Percentiles rank a stretch among this genome's conserved stretches.
phyloP scores from a whole-genome alignment of 2,797 vertebrate species.

The Champsocephalus esox region DNA sequence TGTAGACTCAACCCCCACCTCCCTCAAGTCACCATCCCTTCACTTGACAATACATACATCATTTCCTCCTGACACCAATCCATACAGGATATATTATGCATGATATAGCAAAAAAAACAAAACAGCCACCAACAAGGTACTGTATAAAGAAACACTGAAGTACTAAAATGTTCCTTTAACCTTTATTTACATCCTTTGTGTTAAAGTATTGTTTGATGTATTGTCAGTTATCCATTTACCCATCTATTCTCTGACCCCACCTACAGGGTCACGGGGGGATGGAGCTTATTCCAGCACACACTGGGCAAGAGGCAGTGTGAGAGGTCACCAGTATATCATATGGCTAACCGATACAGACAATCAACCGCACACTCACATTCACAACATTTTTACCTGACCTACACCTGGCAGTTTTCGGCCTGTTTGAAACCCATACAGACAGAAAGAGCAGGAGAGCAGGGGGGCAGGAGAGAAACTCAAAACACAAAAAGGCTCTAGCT shows the following conservation, averaged over 20 bases:
- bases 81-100: constrained; percentile 53
- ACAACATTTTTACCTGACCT: neutral
- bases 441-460: neutral
- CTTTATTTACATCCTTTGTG: constrained; percentile 8
- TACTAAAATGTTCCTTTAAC: constrained; percentile 8
- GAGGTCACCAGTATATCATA: constrained; percentile 13
- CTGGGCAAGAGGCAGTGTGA: neutral
- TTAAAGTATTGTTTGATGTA: constrained; percentile 12
- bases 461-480: neutral
- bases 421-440: constrained; percentile 10
- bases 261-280: constrained; percentile 7
- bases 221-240: constrained; percentile 23
- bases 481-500: constrained; percentile 7
- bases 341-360: neutral
- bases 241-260: constrained; percentile 11
- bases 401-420: constrained; percentile 11
- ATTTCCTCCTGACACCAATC: constrained; percentile 66
- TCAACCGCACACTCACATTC: constrained; percentile 1
- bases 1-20: constrained; percentile 50
- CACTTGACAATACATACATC: constrained; percentile 62
- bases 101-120: constrained; percentile 17
- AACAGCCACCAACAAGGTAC: constrained; percentile 5
- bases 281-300: constrained; percentile 2
- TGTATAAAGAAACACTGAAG: constrained; percentile 1
- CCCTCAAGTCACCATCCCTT: constrained; percentile 54